A percentile compares a stretch with the other conserved stretches of the same genome.
Conservation (phyloP, 2,113 vertebrate species). For the Rhinopomastus cyanomelas region DNA sequence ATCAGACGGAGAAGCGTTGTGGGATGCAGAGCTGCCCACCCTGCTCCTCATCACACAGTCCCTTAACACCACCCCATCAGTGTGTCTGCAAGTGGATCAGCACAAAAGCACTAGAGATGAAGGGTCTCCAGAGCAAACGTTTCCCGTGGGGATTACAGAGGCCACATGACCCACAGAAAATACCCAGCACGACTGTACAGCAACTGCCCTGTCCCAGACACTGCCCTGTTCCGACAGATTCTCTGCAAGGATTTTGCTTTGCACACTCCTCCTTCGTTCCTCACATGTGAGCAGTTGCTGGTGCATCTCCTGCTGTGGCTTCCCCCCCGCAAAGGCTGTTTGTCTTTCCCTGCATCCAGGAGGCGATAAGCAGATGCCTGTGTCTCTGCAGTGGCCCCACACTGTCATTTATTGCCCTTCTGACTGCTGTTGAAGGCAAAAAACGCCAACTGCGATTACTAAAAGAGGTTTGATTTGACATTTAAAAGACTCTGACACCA, state of each 20-base stretch:
- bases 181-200: background rate
- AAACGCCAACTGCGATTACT: background rate
- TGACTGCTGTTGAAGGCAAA: background rate
- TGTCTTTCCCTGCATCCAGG: constrained; percentile 1
- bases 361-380: background rate
- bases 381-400: background rate
- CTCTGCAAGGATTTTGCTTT: background rate
- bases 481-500: background rate
- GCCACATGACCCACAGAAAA: background rate
- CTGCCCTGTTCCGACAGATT: background rate
- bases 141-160: background rate
- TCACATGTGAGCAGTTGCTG: background rate
- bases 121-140: background rate
- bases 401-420: background rate
- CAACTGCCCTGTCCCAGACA: background rate
- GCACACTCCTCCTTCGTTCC: background rate
- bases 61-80: accelerated
- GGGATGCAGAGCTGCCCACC: background rate
- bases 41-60: background rate
- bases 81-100: accelerated
- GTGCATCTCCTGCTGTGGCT: background rate
- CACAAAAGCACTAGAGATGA: background rate
- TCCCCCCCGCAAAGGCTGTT: background rate
- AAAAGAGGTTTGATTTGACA: background rate
- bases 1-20: background rate